phyloP scores from a whole-genome alignment of 2,113 vertebrate species.

The Murina feae region DNA sequence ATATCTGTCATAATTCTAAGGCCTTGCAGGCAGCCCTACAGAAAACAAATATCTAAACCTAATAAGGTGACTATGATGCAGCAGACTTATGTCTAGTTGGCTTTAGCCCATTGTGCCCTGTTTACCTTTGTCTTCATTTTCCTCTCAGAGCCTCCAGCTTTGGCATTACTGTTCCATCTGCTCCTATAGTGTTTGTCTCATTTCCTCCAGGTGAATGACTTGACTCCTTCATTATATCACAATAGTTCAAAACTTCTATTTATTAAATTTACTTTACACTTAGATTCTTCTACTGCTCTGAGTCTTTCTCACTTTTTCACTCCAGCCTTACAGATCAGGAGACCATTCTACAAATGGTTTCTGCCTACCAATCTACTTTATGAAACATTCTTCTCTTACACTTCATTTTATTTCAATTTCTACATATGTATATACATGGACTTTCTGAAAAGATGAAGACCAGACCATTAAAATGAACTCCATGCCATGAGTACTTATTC shows the following conservation, averaged over 20 bases:
- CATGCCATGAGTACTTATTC: background rate
- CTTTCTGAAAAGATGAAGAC: background rate
- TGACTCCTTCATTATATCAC: background rate
- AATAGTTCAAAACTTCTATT: background rate
- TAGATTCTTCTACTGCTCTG: background rate
- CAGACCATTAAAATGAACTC: background rate
- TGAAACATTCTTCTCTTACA: background rate
- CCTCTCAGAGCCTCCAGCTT: background rate
- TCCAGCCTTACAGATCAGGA: background rate
- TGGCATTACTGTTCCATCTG: background rate
- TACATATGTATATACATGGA: background rate
- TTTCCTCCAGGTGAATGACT: background rate
- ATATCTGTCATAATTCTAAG: background rate
- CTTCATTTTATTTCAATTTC: background rate
- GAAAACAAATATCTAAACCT: background rate
- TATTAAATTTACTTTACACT: background rate
- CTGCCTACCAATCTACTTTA: background rate
- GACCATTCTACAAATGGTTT: background rate
- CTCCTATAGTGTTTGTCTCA: accelerated
- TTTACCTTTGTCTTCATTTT: background rate
- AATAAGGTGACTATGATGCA: background rate
- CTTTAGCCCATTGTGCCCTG: background rate
- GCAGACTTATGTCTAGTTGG: background rate
- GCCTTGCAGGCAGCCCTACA: background rate
- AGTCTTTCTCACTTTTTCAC: background rate